Conservation (phyloP, 2,797 vertebrate species). For the Amblyraja radiata region DNA sequence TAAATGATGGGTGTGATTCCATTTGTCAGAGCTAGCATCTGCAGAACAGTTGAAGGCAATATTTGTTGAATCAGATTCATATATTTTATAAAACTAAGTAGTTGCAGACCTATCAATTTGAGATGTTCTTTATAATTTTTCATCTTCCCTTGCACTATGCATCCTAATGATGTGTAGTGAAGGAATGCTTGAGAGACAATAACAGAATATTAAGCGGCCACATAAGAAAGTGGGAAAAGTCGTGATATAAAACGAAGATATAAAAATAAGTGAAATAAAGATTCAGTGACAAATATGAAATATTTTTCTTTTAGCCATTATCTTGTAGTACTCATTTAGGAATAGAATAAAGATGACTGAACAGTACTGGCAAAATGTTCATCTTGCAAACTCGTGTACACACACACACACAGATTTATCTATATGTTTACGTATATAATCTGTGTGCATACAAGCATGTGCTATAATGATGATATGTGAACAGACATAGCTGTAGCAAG, state of each 20-base stretch:
- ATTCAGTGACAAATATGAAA: background rate
- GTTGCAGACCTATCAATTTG: background rate
- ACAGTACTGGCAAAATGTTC: background rate
- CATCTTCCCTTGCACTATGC: background rate
- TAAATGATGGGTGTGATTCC: background rate
- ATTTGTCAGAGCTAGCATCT: background rate
- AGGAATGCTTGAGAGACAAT: background rate
- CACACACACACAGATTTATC: background rate
- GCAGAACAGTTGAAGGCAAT: background rate
- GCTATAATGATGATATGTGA: background rate
- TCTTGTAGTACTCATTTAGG: background rate
- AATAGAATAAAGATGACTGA: slow-evolving; percentile 6
- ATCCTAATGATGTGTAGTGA: background rate
- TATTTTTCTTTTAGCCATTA: background rate
- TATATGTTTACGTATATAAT: background rate
- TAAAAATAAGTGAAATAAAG: background rate
- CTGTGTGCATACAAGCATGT: too few relatives aligned
- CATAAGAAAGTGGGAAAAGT: background rate
- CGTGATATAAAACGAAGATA: background rate
- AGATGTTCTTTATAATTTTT: background rate
- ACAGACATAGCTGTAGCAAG: background rate
- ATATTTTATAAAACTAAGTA: background rate
- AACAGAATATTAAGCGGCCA: background rate
- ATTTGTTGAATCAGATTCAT: background rate
- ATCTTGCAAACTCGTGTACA: background rate